Conservation (phyloP, 2,888 invertebrate genomes). For the Doris montereyensis region DNA sequence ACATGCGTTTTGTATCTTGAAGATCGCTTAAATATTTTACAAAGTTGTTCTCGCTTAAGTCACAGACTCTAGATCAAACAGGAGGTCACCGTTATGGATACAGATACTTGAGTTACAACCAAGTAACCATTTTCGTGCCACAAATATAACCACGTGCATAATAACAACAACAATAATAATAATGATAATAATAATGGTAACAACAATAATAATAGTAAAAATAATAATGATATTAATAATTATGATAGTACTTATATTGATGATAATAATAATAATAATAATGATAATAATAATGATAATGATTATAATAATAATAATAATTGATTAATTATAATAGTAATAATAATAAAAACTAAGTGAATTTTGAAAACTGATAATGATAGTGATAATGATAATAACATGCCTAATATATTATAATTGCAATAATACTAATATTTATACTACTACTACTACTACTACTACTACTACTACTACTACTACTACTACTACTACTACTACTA, state of each 20-base stretch:
- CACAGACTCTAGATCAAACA: background rate
- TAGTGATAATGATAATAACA: conserved; percentile 1
- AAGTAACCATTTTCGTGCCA: no score
- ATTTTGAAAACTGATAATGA: background rate
- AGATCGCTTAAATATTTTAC: no score
- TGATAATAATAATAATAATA: background rate
- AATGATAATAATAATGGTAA: background rate
- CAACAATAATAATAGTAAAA: background rate
- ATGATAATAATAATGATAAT: conserved; percentile 5
- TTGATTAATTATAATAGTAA: conserved; percentile 5
- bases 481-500: background rate
- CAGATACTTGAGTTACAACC: no score
- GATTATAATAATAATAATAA: conserved; percentile 20
- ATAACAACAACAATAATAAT: conserved; percentile 3
- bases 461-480: background rate
- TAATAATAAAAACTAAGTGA: conserved; percentile 1
- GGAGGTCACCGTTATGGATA: no score
- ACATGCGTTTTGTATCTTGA: no score
- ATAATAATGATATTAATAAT: conserved; percentile 7
- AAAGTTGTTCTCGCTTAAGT: background rate
- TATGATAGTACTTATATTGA: background rate
- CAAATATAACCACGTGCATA: background rate
- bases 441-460: background rate
- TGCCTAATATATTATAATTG: no score
- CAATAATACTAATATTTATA: background rate